Evolutionary conservation across 2,888 invertebrate genomes (phyloP).

Genomic region (Hypsopygia costalis): DNA sequence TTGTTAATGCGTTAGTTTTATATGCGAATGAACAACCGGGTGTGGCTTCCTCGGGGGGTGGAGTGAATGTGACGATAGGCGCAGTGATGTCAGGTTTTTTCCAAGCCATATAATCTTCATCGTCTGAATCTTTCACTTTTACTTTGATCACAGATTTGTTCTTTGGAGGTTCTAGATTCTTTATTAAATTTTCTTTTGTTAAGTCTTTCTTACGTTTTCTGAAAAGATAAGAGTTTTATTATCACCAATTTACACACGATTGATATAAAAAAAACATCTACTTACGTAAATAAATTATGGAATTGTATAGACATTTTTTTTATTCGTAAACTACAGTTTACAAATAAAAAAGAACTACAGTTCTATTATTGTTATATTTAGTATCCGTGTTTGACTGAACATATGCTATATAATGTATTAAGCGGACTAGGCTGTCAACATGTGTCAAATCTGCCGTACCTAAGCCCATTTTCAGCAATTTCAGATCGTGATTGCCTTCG

Average conservation of each 20-base stretch:
- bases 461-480: slow-evolving; percentile 50
- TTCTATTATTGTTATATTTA: no score
- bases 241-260: background rate
- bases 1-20: slow-evolving; percentile 61
- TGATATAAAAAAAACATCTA: background rate
- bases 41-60: slow-evolving; percentile 56
- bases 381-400: no score
- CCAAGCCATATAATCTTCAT: slow-evolving; percentile 74
- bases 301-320: no score
- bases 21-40: slow-evolving; percentile 51
- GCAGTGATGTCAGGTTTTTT: slow-evolving; percentile 59
- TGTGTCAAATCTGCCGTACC: no score
- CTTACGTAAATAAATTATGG: no score
- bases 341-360: no score
- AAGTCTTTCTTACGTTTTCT: slow-evolving; percentile 70
- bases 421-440: no score
- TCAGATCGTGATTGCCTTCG: slow-evolving; percentile 61
- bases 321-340: no score
- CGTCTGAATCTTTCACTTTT: slow-evolving; percentile 73
- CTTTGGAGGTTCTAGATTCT: slow-evolving; percentile 49
- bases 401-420: background rate
- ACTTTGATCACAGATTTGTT: slow-evolving; percentile 47
- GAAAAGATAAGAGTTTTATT: no score
- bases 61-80: slow-evolving; percentile 70
- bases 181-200: slow-evolving; percentile 52